Base-by-base conservation (phyloP, 2,113 vertebrate genomes). In the Diglossa brunneiventris region DNA sequence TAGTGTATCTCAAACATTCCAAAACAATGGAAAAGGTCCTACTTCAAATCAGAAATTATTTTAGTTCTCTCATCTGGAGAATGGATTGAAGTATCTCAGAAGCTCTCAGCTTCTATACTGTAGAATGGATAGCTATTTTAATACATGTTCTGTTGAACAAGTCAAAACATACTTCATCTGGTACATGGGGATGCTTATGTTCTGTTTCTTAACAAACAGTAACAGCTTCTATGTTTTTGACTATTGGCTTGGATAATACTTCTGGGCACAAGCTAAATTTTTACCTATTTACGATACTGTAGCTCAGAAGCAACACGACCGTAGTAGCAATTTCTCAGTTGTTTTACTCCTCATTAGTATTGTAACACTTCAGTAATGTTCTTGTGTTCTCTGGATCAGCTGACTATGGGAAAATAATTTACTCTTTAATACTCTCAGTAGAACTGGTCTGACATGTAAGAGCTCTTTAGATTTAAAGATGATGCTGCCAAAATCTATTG, bases 1-100 rank as follows among this genome's bases (percentile, higher is more conserved):
- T 77, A 72, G 50, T 26, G 26, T 69, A 87, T 79, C 53, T n/a
- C 87, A 91, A 94, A 83, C 41, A 87, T 96, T 92, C 87, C 89
- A 89, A 75, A 95, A 75, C 58, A 87, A 85, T 87, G 69, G 85
- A 82, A 68, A 84, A 66, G 0, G 6, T 85, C 50, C 28, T 89
- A 41, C 21, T n/a, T 73, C 62, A 82, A 74, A 63, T 90, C 64
- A 46, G 59, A 68, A 74, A 50, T 55, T 64, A 53, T 90, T 91
- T 89, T 87, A 59, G 59, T 87, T 76, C 30, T 84, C 26, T 82
- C 63, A 74, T 3, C 4, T 77, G 41, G 35, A 82, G 69, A 75
- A 87, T 26, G 23, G 33, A 33, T 44, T 69, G 27, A 86, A 50
- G 14, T 21, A 44, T 33, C 27, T 59, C 37, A 77, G 53, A 44